These are phyloP conservation scores for Drosophila orena DNA, from an alignment of 1,140 invertebrate species.

Conservation along the genomic window DNA sequence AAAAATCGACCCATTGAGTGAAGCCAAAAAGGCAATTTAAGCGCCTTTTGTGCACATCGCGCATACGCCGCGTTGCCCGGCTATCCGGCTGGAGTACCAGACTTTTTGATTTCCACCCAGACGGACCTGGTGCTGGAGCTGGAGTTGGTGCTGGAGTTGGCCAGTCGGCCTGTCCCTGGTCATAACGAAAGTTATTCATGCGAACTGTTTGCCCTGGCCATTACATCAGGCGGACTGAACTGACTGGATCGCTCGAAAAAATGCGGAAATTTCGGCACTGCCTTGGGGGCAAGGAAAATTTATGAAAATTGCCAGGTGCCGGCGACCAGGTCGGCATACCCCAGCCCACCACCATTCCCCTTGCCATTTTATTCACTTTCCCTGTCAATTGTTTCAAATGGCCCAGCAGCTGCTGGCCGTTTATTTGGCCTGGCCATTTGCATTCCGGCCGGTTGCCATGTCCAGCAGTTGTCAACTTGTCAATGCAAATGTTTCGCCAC, in stretches of 20 bases:
- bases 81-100: conserved; percentile 10
- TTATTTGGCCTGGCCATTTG: conserved; percentile 42
- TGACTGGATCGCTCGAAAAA: conserved; percentile 34
- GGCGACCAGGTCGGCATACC: conserved; percentile 1
- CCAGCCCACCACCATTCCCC: not conserved
- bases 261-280: conserved; percentile 68
- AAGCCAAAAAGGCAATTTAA: conserved; percentile 73
- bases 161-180: conserved; percentile 41
- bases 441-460: conserved; percentile 53
- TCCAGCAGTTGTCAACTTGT: conserved; percentile 72
- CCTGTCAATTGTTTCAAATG: conserved; percentile 46
- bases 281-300: conserved; percentile 61
- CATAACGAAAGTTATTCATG: conserved; percentile 79
- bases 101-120: conserved; percentile 13
- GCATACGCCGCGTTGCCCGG: conserved; percentile 60
- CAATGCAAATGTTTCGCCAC: conserved; percentile 63
- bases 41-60: conserved; percentile 60
- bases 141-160: not conserved
- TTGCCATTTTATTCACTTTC: conserved; percentile 53
- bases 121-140: conserved; percentile 1
- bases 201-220: conserved; percentile 74
- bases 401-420: conserved; percentile 39
- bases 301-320: conserved; percentile 74
- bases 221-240: conserved; percentile 61
- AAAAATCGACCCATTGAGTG: conserved; percentile 66